Conservation (phyloP, 2,888 invertebrate genomes). For the Diaperis boleti region DNA sequence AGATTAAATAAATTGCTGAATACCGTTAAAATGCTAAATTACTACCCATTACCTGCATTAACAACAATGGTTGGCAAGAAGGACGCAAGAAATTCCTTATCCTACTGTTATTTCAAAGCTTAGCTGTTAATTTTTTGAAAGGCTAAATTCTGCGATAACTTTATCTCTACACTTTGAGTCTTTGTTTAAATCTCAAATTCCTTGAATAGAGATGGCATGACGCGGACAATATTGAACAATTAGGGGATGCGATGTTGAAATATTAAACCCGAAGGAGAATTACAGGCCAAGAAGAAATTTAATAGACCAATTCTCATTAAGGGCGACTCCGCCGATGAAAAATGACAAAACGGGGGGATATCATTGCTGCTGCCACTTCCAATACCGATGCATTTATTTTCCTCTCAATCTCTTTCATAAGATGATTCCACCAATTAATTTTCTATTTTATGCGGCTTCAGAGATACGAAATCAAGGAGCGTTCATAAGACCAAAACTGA, state of each 20-base stretch:
- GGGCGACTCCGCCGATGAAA: conserved; percentile 25
- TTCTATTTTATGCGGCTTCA: conserved; percentile 32
- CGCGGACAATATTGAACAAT: no score
- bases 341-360: conserved; percentile 33
- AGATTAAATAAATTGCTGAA: no score
- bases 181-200: no score
- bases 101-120: no score
- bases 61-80: no score
- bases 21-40: no score
- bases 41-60: no score
- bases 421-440: conserved; percentile 29
- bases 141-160: no score
- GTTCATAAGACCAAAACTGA: conserved; percentile 22
- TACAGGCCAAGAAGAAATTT: conserved; percentile 7
- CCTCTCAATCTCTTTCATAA: conserved; percentile 32
- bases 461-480: conserved; percentile 23
- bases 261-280: conserved; percentile 47
- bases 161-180: no score
- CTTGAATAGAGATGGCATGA: no score
- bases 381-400: conserved; percentile 37
- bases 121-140: no score
- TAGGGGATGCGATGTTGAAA: conserved; percentile 50
- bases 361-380: conserved; percentile 34
- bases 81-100: no score
- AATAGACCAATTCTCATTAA: conserved; percentile 29